These are phyloP conservation scores for Himalopsyche tibetana DNA, from an alignment of 2,888 invertebrate genomes.

Conservation along the genomic window DNA sequence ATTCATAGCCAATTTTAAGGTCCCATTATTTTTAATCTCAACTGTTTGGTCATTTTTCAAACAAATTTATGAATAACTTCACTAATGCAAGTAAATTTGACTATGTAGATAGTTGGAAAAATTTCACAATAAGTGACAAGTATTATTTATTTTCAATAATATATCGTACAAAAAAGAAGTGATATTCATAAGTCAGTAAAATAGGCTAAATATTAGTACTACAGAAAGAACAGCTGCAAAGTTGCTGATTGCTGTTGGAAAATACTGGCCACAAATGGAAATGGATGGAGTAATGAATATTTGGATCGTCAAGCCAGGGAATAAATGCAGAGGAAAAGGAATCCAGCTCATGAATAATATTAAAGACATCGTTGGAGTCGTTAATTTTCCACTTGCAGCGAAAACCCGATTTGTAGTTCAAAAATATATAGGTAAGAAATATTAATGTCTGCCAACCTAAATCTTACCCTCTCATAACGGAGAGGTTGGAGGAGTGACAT, in stretches of 20 bases:
- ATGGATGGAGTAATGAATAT: slow-evolving; percentile 92
- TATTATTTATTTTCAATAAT: too few relatives aligned
- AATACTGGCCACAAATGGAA: slow-evolving; percentile 88
- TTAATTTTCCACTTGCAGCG: slow-evolving; percentile 81
- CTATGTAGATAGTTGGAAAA: too few relatives aligned
- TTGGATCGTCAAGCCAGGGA: slow-evolving; percentile 97
- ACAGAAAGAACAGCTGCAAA: slow-evolving; percentile 77
- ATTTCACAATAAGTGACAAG: too few relatives aligned
- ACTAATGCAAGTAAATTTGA: too few relatives aligned
- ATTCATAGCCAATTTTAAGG: too few relatives aligned
- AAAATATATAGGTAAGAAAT: slow-evolving; percentile 90
- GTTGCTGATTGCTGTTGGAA: slow-evolving; percentile 81
- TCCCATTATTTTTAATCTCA: too few relatives aligned
- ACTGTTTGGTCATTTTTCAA: too few relatives aligned
- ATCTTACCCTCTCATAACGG: not conserved
- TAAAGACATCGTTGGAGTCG: slow-evolving; percentile 87
- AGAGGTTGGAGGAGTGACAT: not conserved
- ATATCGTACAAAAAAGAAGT: too few relatives aligned
- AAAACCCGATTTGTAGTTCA: slow-evolving; percentile 93
- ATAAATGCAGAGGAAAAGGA: slow-evolving; percentile 93
- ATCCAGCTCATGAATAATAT: slow-evolving; percentile 91
- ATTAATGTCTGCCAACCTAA: too few relatives aligned
- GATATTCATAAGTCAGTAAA: not conserved
- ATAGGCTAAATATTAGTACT: slow-evolving; percentile 69
- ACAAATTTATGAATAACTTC: too few relatives aligned